Evolutionary conservation across 2,888 invertebrate genomes (phyloP), one percentile per base, ranked within the genome.

Genomic region (Galeopsomyia nigrocyanea): DNA sequence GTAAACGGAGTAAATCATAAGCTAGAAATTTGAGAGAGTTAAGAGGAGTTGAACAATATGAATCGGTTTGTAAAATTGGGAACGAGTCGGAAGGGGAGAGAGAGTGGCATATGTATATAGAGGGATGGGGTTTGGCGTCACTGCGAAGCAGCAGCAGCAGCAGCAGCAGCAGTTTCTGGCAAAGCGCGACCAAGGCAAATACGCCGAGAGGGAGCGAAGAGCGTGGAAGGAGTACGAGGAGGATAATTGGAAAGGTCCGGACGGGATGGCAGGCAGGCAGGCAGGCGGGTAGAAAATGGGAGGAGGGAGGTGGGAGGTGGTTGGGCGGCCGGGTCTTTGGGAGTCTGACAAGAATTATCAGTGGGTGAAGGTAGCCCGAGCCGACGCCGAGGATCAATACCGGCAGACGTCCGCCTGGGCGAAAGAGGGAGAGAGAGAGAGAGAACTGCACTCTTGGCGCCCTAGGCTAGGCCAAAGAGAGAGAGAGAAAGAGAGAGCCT

Each of bases 291-390:
- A 26, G 26, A 26, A 26, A 26, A n/a, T n/a, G n/a, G n/a, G 31
- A 31, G 31, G 66, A 51, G 69, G 19, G 14, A 21, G 31, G 26
- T 26, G 2, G 47, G 26, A 47, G 31, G 14, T 5, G 46, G 51
- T 39, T 26, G 50, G 22, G 51, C 16, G 76, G 80, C 78, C 78
- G 83, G 82, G 83, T 81, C 85, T 85, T 84, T 80, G 82, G 85
- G 85, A 84, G 84, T 84, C 86, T 85, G 85, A 85, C 85, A 86
- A 85, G 86, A 86, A 86, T 86, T 86, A 86, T 86, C 86, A 86
- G 86, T 84, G 85, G 86, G 85, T 82, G 84, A 86, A 86, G 85
- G 85, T 86, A 85, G 85, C 85, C 55, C 49, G 65, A 62, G 67
- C 62, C 62, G 68, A 47, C 60, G 60, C 17, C 14, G 31, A 82